Conservation (phyloP, 2,113 vertebrate genomes). For the Podarcis muralis region DNA sequence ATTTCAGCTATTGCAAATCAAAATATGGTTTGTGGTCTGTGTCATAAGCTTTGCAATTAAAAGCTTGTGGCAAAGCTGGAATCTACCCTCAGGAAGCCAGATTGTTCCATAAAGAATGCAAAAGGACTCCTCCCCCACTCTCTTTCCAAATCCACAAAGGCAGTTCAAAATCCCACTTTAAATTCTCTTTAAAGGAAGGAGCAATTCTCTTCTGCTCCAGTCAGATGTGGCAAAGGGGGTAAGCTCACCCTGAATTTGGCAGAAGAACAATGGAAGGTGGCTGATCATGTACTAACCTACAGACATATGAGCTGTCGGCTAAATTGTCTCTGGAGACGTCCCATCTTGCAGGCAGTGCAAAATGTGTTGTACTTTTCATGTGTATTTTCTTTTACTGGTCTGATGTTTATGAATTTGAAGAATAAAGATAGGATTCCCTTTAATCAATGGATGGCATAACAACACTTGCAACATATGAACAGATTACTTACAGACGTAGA, state of each 20-base stretch:
- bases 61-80: conserved; percentile 16
- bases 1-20: conserved; percentile 20
- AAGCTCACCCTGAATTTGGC: not conserved
- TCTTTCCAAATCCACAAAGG: conserved; percentile 10
- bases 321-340: not conserved
- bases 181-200: conserved; percentile 5
- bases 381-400: not conserved
- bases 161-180: conserved; percentile 7
- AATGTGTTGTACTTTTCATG: not conserved
- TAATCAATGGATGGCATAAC: no score
- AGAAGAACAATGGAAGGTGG: not conserved
- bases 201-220: not conserved
- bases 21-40: not conserved
- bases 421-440: no score
- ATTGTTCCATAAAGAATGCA: conserved; percentile 11
- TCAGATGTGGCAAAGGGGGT: not conserved
- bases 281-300: not conserved
- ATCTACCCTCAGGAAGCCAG: conserved; percentile 4
- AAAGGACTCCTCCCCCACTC: not conserved
- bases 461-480: no score
- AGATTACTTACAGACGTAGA: no score
- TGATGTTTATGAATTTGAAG: no score
- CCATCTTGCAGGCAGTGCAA: not conserved
- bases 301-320: not conserved
- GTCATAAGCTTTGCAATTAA: conserved; percentile 13